phyloP scores from a whole-genome alignment of 2,797 vertebrate species.

The Rhinoraja longicauda region DNA sequence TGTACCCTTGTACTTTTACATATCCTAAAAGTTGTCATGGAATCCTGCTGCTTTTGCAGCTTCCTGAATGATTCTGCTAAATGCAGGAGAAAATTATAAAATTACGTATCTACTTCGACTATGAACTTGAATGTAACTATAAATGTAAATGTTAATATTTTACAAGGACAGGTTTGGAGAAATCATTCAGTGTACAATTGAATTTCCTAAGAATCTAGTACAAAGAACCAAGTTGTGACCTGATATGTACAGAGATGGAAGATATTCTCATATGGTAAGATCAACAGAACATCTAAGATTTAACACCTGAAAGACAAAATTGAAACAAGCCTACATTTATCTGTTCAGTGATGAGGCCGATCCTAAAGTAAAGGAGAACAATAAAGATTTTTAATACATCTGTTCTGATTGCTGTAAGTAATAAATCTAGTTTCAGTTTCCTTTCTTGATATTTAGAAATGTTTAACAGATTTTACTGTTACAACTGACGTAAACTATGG shows the following conservation, averaged over 20 bases:
- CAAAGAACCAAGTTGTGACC: neutral
- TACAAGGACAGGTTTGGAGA: neutral
- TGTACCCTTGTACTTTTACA: neutral
- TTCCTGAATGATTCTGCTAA: neutral
- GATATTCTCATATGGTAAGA: slow-evolving; percentile 1
- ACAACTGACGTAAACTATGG: neutral
- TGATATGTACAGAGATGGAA: neutral
- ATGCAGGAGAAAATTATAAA: too few species aligned
- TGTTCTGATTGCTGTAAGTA: neutral
- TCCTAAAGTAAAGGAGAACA: neutral
- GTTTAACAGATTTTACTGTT: neutral
- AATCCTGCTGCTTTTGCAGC: neutral
- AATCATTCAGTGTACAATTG: neutral
- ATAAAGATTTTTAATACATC: neutral
- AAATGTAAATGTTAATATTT: neutral
- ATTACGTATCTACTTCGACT: neutral
- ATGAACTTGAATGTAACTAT: neutral
- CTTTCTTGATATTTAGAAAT: neutral
- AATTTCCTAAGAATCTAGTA: neutral
- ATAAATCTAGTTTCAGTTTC: neutral
- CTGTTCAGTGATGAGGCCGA: neutral
- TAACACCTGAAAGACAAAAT: neutral
- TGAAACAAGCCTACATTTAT: neutral
- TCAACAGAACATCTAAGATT: neutral
- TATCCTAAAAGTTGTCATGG: neutral